Percentiles rank a stretch among this genome's conserved stretches.
Conservation (phyloP, 2,888 invertebrate genomes). For the Trissolcus japonicus region DNA sequence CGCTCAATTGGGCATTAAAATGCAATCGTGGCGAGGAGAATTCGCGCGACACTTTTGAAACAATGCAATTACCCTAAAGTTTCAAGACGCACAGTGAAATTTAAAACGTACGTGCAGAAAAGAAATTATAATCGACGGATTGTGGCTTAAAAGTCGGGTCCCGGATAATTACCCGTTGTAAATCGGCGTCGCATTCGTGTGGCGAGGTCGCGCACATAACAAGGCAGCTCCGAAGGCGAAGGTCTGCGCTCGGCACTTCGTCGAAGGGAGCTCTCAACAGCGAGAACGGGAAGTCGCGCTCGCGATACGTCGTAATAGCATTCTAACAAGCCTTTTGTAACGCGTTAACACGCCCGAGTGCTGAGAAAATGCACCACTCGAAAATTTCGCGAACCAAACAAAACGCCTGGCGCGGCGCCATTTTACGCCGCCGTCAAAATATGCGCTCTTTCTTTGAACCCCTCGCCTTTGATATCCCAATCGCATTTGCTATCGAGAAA, state of each 20-base stretch:
- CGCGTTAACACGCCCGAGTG: conserved; percentile 44
- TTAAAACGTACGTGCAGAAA: background rate
- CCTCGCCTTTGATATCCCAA: background rate
- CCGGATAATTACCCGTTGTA: conserved; percentile 36
- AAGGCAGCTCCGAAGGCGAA: conserved; percentile 65
- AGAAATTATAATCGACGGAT: background rate
- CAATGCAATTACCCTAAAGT: conserved; percentile 26
- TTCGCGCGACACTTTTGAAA: background rate
- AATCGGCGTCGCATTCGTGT: conserved; percentile 40
- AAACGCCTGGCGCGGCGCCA: conserved; percentile 23
- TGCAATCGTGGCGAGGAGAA: background rate
- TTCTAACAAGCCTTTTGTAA: conserved; percentile 62
- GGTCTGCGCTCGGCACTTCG: conserved; percentile 34
- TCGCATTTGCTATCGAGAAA: too few species aligned
- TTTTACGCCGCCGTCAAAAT: conserved; percentile 13
- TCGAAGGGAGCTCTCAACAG: conserved; percentile 20
- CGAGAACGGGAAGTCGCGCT: conserved; percentile 40
- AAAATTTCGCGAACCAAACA: conserved; percentile 10
- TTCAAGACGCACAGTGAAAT: conserved; percentile 1
- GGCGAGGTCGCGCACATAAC: conserved; percentile 52
- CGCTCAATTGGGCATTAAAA: conserved; percentile 13
- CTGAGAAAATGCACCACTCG: conserved; percentile 33
- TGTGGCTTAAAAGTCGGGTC: conserved; percentile 18
- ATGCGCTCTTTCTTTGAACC: background rate
- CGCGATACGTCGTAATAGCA: conserved; percentile 56